A percentile compares a stretch with the other conserved stretches of the same genome.
Conservation (phyloP, 2,113 vertebrate genomes). For the Acanthochromis polyacanthus region DNA sequence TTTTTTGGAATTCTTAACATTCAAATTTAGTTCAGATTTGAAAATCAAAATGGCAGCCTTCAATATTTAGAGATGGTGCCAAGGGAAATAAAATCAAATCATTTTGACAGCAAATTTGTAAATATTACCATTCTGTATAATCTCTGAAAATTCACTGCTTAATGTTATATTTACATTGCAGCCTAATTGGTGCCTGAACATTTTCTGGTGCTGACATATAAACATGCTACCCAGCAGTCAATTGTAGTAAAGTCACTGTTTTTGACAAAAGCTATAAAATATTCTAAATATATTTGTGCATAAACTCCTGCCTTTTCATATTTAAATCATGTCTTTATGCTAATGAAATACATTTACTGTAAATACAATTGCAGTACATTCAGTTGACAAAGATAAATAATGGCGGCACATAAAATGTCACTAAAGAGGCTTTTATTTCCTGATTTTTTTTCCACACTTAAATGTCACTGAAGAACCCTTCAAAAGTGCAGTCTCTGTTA, state of each 20-base stretch:
- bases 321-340: background rate
- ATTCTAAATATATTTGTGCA: background rate
- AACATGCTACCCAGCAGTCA: background rate
- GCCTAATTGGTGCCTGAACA: background rate
- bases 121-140: too few relatives aligned
- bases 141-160: background rate
- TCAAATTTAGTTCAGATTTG: background rate
- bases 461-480: background rate
- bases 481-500: background rate
- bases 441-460: background rate
- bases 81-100: background rate
- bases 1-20: background rate
- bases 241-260: slow-evolving; percentile 1
- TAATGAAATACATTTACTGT: background rate
- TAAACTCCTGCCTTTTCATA: background rate
- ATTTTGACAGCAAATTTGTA: background rate
- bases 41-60: slow-evolving; percentile 1
- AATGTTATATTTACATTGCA: background rate
- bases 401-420: too few relatives aligned
- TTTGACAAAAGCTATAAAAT: background rate
- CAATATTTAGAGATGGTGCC: slow-evolving; percentile 8
- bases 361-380: slow-evolving; percentile 5
- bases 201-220: background rate
- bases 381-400: too few relatives aligned
- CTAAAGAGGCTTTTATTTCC: background rate